These are phyloP conservation scores for Bombycilla garrulus DNA, from an alignment of 2,113 vertebrate species.

Conservation along the genomic window DNA sequence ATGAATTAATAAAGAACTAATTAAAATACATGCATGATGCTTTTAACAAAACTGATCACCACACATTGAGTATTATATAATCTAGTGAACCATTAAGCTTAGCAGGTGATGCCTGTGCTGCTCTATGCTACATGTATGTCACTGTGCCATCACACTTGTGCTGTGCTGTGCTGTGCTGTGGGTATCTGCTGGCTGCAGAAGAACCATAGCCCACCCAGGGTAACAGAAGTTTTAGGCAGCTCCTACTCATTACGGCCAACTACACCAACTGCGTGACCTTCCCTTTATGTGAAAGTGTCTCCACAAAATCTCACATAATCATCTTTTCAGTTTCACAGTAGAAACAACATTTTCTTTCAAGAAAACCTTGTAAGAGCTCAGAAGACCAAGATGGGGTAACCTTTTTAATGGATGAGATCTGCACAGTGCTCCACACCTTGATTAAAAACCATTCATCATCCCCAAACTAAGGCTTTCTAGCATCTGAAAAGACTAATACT, in stretches of 20 bases:
- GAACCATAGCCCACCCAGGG: rapidly evolving
- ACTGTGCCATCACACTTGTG: background rate
- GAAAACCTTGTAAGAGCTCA: background rate
- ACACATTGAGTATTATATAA: background rate
- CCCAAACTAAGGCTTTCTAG: background rate
- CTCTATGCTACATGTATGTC: rapidly evolving
- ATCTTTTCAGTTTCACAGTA: background rate
- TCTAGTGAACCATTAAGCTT: background rate
- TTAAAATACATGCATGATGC: background rate
- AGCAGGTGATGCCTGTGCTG: background rate
- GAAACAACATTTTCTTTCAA: background rate
- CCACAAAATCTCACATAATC: background rate
- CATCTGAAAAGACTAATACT: background rate
- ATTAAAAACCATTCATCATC: background rate
- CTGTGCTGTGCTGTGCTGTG: background rate
- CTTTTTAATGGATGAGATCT: background rate
- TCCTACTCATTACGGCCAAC: rapidly evolving
- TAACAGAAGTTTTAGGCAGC: background rate
- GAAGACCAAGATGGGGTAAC: background rate
- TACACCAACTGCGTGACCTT: rapidly evolving
- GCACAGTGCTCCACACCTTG: rapidly evolving
- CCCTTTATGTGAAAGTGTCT: background rate
- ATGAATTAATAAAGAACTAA: background rate
- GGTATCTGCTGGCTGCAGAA: background rate
- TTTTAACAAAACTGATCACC: background rate